Evolutionary conservation across 2,113 vertebrate genomes (phyloP).

Genomic region (Dasyprocta punctata): DNA sequence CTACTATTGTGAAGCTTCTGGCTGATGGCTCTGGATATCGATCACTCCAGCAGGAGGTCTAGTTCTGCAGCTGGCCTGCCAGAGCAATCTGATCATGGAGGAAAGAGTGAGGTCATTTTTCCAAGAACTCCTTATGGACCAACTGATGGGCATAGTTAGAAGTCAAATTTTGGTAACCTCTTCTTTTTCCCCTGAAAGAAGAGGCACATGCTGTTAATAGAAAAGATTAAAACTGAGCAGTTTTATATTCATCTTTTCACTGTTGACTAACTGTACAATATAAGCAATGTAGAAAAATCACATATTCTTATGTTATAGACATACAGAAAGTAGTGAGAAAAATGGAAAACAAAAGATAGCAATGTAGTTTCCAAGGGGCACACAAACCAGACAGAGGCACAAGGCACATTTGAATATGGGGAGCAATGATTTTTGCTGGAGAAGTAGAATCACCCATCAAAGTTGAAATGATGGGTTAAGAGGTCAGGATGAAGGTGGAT

Average conservation of each 20-base stretch:
- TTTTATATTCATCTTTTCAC: not conserved
- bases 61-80: not conserved
- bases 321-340: not conserved
- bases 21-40: not conserved
- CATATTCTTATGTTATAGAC: not conserved
- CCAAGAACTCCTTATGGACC: not conserved
- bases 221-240: not conserved
- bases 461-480: not conserved
- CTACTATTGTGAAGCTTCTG: not conserved
- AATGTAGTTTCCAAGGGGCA: not conserved
- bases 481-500: not conserved
- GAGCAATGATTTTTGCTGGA: not conserved
- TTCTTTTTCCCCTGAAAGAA: not conserved
- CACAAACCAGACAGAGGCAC: not conserved
- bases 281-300: not conserved
- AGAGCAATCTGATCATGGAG: not conserved
- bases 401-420: not conserved
- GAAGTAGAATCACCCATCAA: not conserved
- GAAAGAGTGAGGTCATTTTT: not conserved
- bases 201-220: not conserved
- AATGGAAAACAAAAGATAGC: not conserved
- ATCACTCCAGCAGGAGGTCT: not conserved
- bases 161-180: not conserved
- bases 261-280: not conserved
- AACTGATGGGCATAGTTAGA: not conserved